Evolutionary conservation across 2,888 invertebrate genomes (phyloP).

Genomic region (Conomelus anceps): DNA sequence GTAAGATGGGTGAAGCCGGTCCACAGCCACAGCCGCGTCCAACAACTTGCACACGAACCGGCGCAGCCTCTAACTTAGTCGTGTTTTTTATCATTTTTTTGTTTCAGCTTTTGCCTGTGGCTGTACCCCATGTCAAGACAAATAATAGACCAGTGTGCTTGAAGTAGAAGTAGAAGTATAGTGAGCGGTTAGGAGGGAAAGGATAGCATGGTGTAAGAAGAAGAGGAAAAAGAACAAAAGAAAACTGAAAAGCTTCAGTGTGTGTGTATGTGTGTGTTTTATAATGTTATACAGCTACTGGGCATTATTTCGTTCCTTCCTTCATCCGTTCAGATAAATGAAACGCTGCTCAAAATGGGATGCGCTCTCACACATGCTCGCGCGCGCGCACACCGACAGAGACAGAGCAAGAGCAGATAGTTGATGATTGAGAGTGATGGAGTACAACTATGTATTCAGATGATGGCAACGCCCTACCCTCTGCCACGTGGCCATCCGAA

Average conservation of each 20-base stretch:
- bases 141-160: conserved; percentile 29
- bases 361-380: not conserved
- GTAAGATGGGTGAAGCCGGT: not conserved
- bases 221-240: not conserved
- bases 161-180: not conserved
- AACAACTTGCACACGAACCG: no score
- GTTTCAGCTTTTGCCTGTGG: conserved; percentile 18
- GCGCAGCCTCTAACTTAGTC: not conserved
- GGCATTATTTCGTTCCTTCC: conserved; percentile 14
- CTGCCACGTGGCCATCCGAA: not conserved
- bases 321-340: not conserved
- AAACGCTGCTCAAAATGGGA: not conserved
- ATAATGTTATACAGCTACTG: conserved; percentile 25
- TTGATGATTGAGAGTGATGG: not conserved
- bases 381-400: not conserved
- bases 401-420: not conserved
- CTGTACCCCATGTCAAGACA: conserved; percentile 31
- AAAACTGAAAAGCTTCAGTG: not conserved
- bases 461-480: conserved; percentile 11
- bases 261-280: conserved; percentile 20
- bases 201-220: not conserved
- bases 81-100: not conserved
- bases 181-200: not conserved
- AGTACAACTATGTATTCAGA: conserved; percentile 4
- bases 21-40: no score